A percentile compares a stretch with the other conserved stretches of the same genome.
Conservation (phyloP, 2,888 invertebrate species). For the Epirrita christyi region DNA sequence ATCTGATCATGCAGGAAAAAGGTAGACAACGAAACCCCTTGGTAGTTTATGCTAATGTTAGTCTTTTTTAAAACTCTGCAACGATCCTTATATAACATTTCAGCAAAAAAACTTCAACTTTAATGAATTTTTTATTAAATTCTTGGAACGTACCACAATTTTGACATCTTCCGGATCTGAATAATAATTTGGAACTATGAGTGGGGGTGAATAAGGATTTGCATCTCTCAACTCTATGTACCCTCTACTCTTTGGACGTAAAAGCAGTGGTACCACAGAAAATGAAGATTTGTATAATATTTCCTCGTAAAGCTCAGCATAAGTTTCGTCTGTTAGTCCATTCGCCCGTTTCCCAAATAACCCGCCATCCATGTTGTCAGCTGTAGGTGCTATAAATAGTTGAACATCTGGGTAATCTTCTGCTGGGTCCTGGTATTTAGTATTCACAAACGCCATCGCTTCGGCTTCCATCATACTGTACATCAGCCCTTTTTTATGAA, state of each 20-base stretch:
- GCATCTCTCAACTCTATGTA: conserved; percentile 87
- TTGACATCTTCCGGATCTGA: conserved; percentile 89
- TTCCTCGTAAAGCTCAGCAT: conserved; percentile 88
- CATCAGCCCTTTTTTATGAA: conserved; percentile 86
- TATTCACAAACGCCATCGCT: conserved; percentile 91
- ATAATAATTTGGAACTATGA: conserved; percentile 96
- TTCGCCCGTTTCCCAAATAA: conserved; percentile 88
- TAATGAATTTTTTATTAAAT: too few relatives aligned
- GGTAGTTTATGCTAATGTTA: too few relatives aligned
- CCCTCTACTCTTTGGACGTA: conserved; percentile 90
- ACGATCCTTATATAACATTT: too few relatives aligned
- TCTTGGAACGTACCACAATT: conserved; percentile 84
- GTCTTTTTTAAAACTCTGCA: too few relatives aligned
- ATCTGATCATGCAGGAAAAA: too few relatives aligned
- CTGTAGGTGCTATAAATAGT: conserved; percentile 89
- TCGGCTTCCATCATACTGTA: conserved; percentile 92
- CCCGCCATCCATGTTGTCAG: conserved; percentile 92
- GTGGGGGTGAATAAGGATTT: conserved; percentile 89
- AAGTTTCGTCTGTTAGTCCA: conserved; percentile 87
- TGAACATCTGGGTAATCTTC: conserved; percentile 93
- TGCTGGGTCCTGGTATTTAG: conserved; percentile 87
- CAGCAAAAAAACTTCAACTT: too few relatives aligned
- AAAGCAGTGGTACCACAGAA: conserved; percentile 87
- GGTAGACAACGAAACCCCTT: too few relatives aligned
- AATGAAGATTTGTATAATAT: conserved; percentile 88